Conservation (phyloP, 2,888 invertebrate genomes). For the Drosophila hamatofila region DNA sequence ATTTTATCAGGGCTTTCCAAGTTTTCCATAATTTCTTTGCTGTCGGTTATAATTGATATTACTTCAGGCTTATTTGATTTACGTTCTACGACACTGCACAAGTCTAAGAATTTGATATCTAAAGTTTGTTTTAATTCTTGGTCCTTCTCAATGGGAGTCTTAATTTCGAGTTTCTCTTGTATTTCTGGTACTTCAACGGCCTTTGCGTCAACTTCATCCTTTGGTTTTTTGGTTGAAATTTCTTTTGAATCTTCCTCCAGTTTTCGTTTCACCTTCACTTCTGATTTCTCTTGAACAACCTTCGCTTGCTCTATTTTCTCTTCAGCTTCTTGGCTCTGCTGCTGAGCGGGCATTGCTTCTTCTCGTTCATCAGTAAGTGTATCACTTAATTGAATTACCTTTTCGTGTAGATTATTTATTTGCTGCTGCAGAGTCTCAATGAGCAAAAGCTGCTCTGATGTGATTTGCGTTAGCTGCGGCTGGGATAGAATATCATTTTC, state of each 20-base stretch:
- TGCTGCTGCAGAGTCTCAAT: constrained; percentile 75
- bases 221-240: constrained; percentile 25
- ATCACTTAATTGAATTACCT: constrained; percentile 49
- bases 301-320: not conserved
- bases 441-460: constrained; percentile 60
- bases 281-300: constrained; percentile 15
- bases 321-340: not conserved
- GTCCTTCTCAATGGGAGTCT: not conserved
- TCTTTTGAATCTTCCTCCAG: constrained; percentile 14
- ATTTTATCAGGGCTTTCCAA: constrained; percentile 48
- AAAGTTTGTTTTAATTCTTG: constrained; percentile 21
- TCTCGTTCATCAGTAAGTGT: constrained; percentile 10
- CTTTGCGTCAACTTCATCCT: constrained; percentile 42
- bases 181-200: constrained; percentile 8
- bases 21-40: constrained; percentile 50
- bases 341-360: not conserved
- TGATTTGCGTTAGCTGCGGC: constrained; percentile 58
- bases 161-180: not conserved
- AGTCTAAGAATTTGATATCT: constrained; percentile 21
- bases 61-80: not conserved
- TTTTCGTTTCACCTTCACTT: constrained; percentile 43
- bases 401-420: constrained; percentile 67
- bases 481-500: constrained; percentile 74
- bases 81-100: constrained; percentile 11
- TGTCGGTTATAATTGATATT: constrained; percentile 20